These are phyloP conservation scores for Serilophus lunatus DNA, from an alignment of 2,113 vertebrate species.

Conservation along the genomic window DNA sequence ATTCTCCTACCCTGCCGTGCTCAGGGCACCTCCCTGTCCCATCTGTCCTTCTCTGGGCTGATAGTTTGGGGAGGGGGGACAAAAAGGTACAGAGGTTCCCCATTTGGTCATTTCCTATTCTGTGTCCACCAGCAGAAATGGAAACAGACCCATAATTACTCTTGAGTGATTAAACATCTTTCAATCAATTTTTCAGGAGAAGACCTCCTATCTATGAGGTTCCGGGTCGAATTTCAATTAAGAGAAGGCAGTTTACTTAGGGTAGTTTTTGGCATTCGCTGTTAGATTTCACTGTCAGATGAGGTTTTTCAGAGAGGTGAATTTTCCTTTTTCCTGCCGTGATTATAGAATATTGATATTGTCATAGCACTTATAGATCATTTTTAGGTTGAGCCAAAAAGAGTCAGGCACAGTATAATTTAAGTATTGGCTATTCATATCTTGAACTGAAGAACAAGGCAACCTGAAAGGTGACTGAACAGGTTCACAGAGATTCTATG, in stretches of 20 bases:
- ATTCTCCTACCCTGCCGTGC: fast-evolving
- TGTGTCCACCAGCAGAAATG: not conserved
- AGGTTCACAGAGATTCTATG: not conserved
- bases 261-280: not conserved
- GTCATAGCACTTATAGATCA: not conserved
- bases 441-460: not conserved
- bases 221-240: not conserved
- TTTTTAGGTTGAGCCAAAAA: not conserved
- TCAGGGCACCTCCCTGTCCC: not conserved
- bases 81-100: not conserved
- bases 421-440: not conserved
- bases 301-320: not conserved
- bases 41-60: not conserved
- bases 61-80: not conserved
- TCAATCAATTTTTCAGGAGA: not conserved
- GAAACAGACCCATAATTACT: not conserved
- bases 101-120: fast-evolving
- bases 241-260: not conserved
- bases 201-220: not conserved
- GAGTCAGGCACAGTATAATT: not conserved
- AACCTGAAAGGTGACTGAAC: not conserved
- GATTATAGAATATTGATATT: not conserved
- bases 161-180: not conserved
- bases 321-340: not conserved
- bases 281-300: not conserved